Evolutionary conservation across 1,140 invertebrate species (phyloP), one percentile per base, ranked within the genome.

Genomic region (Callitettix versicolor): DNA sequence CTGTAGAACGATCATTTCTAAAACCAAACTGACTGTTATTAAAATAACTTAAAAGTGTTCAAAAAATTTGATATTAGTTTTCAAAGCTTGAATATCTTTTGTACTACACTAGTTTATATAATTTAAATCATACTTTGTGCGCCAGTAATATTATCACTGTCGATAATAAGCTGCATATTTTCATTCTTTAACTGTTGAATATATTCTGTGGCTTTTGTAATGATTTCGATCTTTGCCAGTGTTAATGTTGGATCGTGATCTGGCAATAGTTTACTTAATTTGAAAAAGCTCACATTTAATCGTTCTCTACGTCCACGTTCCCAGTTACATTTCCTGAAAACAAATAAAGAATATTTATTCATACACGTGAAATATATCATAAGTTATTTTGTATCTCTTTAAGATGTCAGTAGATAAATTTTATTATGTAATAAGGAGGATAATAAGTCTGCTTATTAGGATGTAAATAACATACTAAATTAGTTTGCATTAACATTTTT

Each of bases 281-380:
- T 65, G 9, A 63, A 61, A 63, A 78, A 78, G 17, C 64, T 67
- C 3, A 68, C 65, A 42, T 76, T 73, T 11, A 78, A 60, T 55
- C 73, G 65, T 55, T 73, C 67, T 59, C 76, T 62, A 20, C 76
- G 61, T 42, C 72, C 67, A 61, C 71, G 68, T 63, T 77, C 76
- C 71, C 73, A 78, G 61, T 68, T 61, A 55, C 72, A 66, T 65
- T 72, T 68, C 7, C 64, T 67, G 34, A 17, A 50, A 55, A 48
- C 3, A 49, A 40, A 5, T 17, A 18, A 44, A 44, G 5, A 41
- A 41, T 41, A 12, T 36, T 36, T 36, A 36, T 36, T 7, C 7
- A 9, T 36, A 36, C 7, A 36, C 7, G 34, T 36, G 7, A 9
- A 36, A 36, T 9, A 7, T 36, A 36, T 9, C 34, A 36, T 36